phyloP scores from a whole-genome alignment of 2,113 vertebrate species.

The Leuciscus idus region DNA sequence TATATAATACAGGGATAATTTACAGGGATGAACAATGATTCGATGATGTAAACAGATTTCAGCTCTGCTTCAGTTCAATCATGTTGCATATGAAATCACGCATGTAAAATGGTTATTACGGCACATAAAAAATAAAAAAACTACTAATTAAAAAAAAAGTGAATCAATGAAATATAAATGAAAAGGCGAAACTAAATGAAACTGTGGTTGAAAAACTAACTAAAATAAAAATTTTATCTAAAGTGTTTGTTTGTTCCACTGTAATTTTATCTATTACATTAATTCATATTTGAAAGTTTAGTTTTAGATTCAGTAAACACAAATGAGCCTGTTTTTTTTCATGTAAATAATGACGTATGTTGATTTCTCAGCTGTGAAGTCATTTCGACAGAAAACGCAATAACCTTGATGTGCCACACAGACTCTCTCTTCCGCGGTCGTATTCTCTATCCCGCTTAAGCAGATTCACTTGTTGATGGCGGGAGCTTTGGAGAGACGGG shows the following conservation, averaged over 20 bases:
- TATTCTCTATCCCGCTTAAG: not conserved
- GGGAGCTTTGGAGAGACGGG: constrained; percentile 23
- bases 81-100: no score
- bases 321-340: not conserved
- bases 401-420: not conserved
- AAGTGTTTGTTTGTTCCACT: no score
- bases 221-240: no score
- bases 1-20: not conserved
- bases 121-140: not conserved
- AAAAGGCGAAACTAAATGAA: not conserved
- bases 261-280: no score
- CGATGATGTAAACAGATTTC: no score
- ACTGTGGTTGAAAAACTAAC: no score
- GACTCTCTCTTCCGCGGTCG: not conserved
- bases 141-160: not conserved
- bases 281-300: not conserved
- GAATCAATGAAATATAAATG: not conserved
- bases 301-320: not conserved
- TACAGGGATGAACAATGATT: no score
- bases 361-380: not conserved
- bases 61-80: no score
- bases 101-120: not conserved
- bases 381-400: not conserved
- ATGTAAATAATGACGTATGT: not conserved
- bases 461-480: constrained; percentile 34